phyloP scores from a whole-genome alignment of 1,140 invertebrate species.

The Aplysia californica region DNA sequence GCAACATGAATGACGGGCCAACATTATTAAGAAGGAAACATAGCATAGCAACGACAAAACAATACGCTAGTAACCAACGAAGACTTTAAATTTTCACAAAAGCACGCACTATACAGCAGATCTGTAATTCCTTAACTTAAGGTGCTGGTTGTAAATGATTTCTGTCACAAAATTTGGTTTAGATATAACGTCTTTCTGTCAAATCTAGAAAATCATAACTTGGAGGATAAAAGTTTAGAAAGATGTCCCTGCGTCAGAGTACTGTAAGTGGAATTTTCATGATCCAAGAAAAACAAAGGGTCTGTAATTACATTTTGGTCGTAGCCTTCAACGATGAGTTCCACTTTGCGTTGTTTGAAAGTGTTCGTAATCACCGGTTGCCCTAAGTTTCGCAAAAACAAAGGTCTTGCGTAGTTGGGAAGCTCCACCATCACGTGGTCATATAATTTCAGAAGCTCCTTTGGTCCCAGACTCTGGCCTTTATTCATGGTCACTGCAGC shows the following conservation, averaged over 20 bases:
- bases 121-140: too few relatives aligned
- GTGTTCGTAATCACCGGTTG: slow-evolving; percentile 49
- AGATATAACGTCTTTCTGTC: too few relatives aligned
- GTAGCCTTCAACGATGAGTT: slow-evolving; percentile 88
- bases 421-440: slow-evolving; percentile 68
- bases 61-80: too few relatives aligned
- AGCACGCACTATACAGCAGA: too few relatives aligned
- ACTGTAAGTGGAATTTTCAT: slow-evolving; percentile 72
- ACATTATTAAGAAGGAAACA: too few relatives aligned
- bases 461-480: slow-evolving; percentile 29
- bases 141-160: too few relatives aligned
- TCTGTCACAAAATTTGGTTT: too few relatives aligned
- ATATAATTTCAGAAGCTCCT: slow-evolving; percentile 46
- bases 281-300: slow-evolving; percentile 78
- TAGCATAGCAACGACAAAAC: too few relatives aligned
- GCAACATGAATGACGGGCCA: too few relatives aligned
- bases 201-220: background rate
- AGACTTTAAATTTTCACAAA: too few relatives aligned
- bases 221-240: slow-evolving; percentile 20
- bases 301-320: slow-evolving; percentile 82
- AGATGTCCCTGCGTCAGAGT: slow-evolving; percentile 74
- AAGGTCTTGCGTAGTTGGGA: slow-evolving; percentile 86
- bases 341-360: slow-evolving; percentile 51
- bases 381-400: slow-evolving; percentile 80
- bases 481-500: slow-evolving; percentile 78